Evolutionary conservation across 2,797 vertebrate genomes (phyloP).

Genomic region (Melanotaenia pygmaea): DNA sequence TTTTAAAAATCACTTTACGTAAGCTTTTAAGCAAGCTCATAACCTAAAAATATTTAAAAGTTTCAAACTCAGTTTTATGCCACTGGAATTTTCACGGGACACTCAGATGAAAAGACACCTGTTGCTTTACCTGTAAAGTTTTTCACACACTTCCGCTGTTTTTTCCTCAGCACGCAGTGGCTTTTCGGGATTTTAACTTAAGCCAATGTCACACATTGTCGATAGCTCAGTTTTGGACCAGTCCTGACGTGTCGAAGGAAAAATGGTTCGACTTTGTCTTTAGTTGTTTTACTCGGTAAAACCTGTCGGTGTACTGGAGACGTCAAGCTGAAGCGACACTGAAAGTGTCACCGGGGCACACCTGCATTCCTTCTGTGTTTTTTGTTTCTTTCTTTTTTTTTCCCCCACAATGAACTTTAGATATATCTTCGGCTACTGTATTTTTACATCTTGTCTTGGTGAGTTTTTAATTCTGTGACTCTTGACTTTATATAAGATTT

Average conservation of each 20-base stretch:
- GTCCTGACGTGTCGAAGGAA: accelerated
- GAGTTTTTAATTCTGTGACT: background rate
- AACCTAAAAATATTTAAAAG: too few species aligned
- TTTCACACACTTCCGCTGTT: too few species aligned
- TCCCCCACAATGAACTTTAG: background rate
- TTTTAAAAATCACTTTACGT: too few species aligned
- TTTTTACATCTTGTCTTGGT: background rate
- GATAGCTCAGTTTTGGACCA: accelerated
- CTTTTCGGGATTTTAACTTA: background rate
- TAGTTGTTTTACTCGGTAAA: background rate
- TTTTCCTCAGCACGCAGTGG: too few species aligned
- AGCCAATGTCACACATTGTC: background rate
- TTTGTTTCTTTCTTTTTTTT: background rate
- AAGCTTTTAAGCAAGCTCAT: too few species aligned
- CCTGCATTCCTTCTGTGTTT: background rate
- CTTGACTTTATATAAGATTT: background rate
- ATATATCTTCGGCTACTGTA: background rate
- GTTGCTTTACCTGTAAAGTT: too few species aligned
- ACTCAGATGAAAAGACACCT: too few species aligned
- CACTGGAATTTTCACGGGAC: too few species aligned
- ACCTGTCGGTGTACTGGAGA: too few species aligned
- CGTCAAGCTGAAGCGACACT: background rate
- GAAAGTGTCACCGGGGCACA: background rate
- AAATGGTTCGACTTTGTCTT: background rate
- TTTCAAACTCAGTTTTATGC: too few species aligned